Percentiles rank a stretch among this genome's conserved stretches.
Conservation (phyloP, 2,888 invertebrate genomes). For the Carpatolechia fugitivella region DNA sequence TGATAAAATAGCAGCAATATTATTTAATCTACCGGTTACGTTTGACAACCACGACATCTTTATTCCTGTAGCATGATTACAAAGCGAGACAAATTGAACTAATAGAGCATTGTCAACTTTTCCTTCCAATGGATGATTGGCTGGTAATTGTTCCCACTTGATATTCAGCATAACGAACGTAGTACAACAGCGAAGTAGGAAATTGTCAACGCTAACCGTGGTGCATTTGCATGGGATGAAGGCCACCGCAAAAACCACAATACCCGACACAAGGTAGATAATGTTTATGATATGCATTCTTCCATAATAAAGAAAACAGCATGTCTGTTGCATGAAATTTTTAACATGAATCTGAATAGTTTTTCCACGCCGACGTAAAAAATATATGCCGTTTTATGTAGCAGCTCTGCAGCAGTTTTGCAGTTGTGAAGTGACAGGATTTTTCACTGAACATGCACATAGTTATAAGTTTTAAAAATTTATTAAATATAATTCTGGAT, state of each 20-base stretch:
- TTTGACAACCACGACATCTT: neutral
- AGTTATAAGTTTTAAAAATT: no score
- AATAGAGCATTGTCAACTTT: neutral
- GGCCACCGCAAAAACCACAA: conserved; percentile 35
- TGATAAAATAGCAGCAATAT: neutral
- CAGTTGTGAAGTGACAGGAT: no score
- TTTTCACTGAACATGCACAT: no score
- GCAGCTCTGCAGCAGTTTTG: no score
- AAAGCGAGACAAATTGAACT: conserved; percentile 3
- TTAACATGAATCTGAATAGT: no score
- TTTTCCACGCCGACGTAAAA: no score
- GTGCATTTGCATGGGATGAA: conserved; percentile 43
- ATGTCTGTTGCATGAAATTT: neutral
- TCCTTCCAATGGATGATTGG: neutral
- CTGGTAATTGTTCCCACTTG: neutral
- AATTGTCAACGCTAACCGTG: conserved; percentile 32
- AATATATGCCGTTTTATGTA: no score
- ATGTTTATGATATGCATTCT: conserved; percentile 24
- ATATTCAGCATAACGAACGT: neutral
- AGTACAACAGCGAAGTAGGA: conserved; percentile 29
- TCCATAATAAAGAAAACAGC: conserved; percentile 22
- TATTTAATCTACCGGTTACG: neutral
- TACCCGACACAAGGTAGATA: conserved; percentile 27
- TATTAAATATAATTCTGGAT: no score
- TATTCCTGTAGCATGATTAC: neutral